These are phyloP conservation scores for Smutsia gigantea DNA, from an alignment of 2,797 vertebrate genomes.

Conservation along the genomic window DNA sequence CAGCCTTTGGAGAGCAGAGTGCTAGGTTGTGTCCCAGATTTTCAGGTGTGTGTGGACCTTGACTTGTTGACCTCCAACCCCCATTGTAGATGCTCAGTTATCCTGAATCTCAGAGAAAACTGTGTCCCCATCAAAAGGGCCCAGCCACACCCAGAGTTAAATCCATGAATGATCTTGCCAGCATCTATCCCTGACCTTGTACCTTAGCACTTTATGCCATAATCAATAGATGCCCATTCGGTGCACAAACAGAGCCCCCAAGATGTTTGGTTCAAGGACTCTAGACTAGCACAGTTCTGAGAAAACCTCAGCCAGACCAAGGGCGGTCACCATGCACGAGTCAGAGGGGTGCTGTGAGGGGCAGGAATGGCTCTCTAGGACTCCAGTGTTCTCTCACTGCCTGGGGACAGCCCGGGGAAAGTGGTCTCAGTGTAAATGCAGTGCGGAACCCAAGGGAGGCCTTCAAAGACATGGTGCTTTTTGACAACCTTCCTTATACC, in stretches of 20 bases:
- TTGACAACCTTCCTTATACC: not conserved
- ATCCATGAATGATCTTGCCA: not conserved
- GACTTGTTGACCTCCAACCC: not conserved
- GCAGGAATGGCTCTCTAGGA: not conserved
- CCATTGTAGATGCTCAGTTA: not conserved
- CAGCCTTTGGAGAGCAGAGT: not conserved
- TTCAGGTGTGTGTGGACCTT: not conserved
- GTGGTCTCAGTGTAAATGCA: not conserved
- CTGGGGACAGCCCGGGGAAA: not conserved
- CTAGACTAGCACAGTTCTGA: not conserved
- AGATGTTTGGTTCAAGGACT: not conserved
- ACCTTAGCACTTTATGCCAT: not conserved
- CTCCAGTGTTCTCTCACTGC: accelerated
- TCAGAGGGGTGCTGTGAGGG: not conserved
- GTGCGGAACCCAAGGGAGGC: not conserved
- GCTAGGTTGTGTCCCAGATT: not conserved
- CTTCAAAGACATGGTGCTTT: not conserved
- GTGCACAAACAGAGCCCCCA: not conserved
- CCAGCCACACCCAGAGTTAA: not conserved
- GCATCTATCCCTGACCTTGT: not conserved
- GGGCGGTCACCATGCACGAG: not conserved
- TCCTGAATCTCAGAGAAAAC: not conserved
- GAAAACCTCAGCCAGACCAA: not conserved
- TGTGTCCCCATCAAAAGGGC: not conserved
- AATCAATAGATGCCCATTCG: not conserved